Percentiles rank a stretch among this genome's conserved stretches.
Conservation (phyloP, 1,140 invertebrate genomes). For the Eupeodes corollae region DNA sequence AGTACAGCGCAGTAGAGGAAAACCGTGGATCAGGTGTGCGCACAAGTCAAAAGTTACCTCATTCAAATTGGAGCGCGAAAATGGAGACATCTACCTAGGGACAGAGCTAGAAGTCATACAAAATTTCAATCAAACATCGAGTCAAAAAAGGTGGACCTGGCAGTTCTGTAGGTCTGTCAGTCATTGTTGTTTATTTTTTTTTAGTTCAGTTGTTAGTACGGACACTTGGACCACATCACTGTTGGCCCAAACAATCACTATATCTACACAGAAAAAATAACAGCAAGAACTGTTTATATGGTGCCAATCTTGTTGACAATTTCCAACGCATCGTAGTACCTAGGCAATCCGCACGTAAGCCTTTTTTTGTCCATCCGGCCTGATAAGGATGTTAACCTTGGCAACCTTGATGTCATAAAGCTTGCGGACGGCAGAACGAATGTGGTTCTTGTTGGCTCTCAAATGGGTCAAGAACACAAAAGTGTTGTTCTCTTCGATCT, state of each 20-base stretch:
- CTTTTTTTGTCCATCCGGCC: slow-evolving; percentile 98
- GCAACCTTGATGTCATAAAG: slow-evolving; percentile 96
- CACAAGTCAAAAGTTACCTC: no score
- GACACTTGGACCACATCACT: no score
- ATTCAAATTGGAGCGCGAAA: no score
- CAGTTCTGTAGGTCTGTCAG: no score
- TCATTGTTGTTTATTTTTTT: no score
- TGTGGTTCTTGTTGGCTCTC: slow-evolving; percentile 94
- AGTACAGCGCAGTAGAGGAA: no score
- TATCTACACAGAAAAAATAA: slow-evolving; percentile 13
- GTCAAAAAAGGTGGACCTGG: no score
- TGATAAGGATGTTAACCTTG: slow-evolving; percentile 95
- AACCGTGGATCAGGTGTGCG: no score
- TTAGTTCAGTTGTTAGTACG: slow-evolving; percentile 24
- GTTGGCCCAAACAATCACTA: no score
- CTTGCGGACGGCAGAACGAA: slow-evolving; percentile 91
- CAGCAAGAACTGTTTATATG: slow-evolving; percentile 58
- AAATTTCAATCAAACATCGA: no score
- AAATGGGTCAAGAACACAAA: slow-evolving; percentile 97
- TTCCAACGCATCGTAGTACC: slow-evolving; percentile 98
- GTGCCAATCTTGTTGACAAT: slow-evolving; percentile 98
- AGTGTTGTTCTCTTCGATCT: slow-evolving; percentile 99
- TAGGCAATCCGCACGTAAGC: slow-evolving; percentile 90
- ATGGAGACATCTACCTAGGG: no score
- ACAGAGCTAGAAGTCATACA: no score